phyloP scores from a whole-genome alignment of 30 jellyfish, hydroid and myxozoan species.

The Aurelia aurita complex sp. Pacific region DNA sequence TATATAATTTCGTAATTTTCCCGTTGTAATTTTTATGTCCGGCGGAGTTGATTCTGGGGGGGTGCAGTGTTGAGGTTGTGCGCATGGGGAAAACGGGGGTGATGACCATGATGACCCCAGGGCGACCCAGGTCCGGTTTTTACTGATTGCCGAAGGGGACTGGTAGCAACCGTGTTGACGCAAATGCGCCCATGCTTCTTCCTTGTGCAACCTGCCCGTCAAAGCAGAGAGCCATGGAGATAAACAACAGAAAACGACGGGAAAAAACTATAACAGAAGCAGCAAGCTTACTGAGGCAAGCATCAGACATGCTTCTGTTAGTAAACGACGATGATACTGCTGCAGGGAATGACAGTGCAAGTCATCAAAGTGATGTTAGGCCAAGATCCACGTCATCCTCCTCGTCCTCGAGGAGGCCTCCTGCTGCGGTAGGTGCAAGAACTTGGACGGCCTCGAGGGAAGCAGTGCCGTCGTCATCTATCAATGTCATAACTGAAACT shows the following conservation, averaged over 20 bases:
- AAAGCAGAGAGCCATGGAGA: background rate
- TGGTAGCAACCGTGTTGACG: too few species aligned
- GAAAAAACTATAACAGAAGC: background rate
- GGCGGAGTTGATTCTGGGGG: too few species aligned
- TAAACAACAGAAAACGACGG: background rate
- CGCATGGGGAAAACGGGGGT: too few species aligned
- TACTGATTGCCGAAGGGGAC: too few species aligned
- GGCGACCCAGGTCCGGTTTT: too few species aligned
- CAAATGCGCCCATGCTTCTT: too few species aligned
- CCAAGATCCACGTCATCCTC: background rate
- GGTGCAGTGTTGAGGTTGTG: too few species aligned
- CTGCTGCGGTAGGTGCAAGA: background rate
- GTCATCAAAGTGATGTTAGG: background rate
- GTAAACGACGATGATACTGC: background rate
- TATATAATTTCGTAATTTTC: too few species aligned
- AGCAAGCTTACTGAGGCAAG: background rate
- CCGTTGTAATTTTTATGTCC: too few species aligned
- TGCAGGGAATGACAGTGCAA: background rate
- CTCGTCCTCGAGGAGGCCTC: background rate
- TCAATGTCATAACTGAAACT: background rate
- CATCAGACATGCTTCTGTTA: background rate
- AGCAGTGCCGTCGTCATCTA: background rate
- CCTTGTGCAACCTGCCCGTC: background rate
- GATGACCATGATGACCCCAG: too few species aligned
- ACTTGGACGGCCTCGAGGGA: background rate